These are phyloP conservation scores for Poecilia wingei DNA, from an alignment of 2,797 vertebrate genomes.

Conservation along the genomic window DNA sequence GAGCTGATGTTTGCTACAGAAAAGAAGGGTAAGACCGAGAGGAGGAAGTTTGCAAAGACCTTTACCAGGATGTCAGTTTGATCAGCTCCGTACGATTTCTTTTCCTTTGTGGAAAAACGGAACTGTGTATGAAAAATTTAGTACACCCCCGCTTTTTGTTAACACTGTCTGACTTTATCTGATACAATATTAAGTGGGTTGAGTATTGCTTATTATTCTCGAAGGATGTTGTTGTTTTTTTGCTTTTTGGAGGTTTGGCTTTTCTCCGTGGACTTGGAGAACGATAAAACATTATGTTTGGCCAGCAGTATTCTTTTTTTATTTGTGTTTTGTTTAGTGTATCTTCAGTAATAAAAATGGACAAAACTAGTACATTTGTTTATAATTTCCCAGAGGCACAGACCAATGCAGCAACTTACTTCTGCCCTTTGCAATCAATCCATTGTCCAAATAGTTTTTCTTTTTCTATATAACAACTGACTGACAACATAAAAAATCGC, in stretches of 20 bases:
- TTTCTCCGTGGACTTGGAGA: constrained; percentile 11
- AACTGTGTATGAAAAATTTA: constrained; percentile 67
- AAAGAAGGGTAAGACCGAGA: constrained; percentile 6
- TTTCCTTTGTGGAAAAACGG: constrained; percentile 43
- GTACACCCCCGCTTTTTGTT: constrained; percentile 52
- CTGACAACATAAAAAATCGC: background rate
- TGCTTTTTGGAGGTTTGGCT: constrained; percentile 21
- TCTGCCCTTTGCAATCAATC: background rate
- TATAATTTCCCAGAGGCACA: background rate
- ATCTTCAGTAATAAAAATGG: constrained; percentile 10
- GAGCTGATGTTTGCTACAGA: constrained; percentile 27
- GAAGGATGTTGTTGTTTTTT: constrained; percentile 8
- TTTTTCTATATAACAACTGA: background rate
- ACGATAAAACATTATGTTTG: constrained; percentile 16
- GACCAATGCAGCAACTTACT: background rate
- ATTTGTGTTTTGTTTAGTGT: background rate
- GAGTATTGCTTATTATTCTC: constrained; percentile 48
- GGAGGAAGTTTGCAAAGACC: constrained; percentile 41
- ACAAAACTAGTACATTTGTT: background rate
- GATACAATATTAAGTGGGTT: constrained; percentile 62
- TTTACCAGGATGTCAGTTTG: constrained; percentile 55
- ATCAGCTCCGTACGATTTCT: constrained; percentile 54
- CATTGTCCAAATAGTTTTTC: background rate
- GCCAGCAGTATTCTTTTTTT: background rate
- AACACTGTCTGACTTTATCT: constrained; percentile 53